A percentile compares a stretch with the other conserved stretches of the same genome.
phyloP scores from a whole-genome alignment of 2,888 invertebrate species.

The Nysson spinosus region DNA sequence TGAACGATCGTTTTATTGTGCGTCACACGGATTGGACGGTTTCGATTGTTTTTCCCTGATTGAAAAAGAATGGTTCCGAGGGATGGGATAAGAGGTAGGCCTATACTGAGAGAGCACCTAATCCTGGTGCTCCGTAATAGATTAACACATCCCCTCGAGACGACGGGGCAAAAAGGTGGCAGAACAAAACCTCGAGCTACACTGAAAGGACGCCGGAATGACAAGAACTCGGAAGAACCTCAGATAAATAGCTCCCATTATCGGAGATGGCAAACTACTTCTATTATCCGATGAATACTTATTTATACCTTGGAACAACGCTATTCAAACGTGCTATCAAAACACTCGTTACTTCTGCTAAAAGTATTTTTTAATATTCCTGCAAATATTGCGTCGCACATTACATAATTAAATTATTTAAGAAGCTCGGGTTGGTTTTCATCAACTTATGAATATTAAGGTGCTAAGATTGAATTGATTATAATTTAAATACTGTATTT shows the following conservation, averaged over 20 bases:
- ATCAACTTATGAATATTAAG: no score
- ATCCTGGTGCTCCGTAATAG: constrained; percentile 57
- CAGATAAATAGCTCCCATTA: constrained; percentile 64
- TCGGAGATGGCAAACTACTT: constrained; percentile 50
- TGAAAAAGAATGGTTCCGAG: constrained; percentile 7
- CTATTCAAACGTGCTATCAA: not conserved
- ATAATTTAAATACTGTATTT: no score
- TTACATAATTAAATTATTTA: no score
- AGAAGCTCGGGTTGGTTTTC: no score
- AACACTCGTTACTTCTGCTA: constrained; percentile 4
- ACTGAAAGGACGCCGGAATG: constrained; percentile 24
- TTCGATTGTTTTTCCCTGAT: constrained; percentile 25
- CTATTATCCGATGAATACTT: constrained; percentile 48
- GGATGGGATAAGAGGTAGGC: constrained; percentile 18
- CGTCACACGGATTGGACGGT: not conserved
- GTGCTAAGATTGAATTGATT: no score
- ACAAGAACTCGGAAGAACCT: constrained; percentile 38
- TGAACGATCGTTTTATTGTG: not conserved
- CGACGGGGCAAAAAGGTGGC: constrained; percentile 37
- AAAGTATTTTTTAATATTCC: constrained; percentile 10
- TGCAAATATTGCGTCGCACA: not conserved
- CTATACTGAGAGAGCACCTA: constrained; percentile 37
- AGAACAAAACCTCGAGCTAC: constrained; percentile 30
- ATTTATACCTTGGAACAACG: constrained; percentile 38
- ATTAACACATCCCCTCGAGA: constrained; percentile 59